A percentile compares a stretch with the other conserved stretches of the same genome.
Evolutionary conservation across 2,888 invertebrate genomes (phyloP).

Genomic region (Caenorhabditis becei): DNA sequence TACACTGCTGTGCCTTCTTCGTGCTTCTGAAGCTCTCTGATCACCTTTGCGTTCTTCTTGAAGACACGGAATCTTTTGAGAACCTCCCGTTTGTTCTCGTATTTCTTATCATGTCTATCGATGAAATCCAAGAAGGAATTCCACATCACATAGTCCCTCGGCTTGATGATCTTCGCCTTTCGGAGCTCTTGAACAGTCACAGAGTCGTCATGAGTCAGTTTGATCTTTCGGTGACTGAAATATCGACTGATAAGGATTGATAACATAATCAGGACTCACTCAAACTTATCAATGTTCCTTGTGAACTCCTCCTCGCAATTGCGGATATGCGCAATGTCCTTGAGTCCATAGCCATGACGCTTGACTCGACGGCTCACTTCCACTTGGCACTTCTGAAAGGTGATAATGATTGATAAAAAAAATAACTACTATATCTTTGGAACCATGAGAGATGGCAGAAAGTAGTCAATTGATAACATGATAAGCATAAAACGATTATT

Average conservation of each 20-base stretch:
- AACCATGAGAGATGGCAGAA: no score
- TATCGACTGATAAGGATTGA: no score
- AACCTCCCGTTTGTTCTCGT: slow-evolving; percentile 73
- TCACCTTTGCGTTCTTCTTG: slow-evolving; percentile 75
- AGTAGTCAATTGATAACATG: no score
- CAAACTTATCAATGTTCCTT: slow-evolving; percentile 54
- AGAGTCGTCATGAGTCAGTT: slow-evolving; percentile 48
- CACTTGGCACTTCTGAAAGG: slow-evolving; percentile 58
- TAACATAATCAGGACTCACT: no score
- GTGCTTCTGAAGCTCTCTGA: slow-evolving; percentile 72
- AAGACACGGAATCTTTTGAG: slow-evolving; percentile 77
- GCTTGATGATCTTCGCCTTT: slow-evolving; percentile 68
- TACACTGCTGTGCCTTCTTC: slow-evolving; percentile 78
- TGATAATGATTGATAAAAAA: background rate
- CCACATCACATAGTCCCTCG: slow-evolving; percentile 77
- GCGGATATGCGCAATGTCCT: slow-evolving; percentile 46
- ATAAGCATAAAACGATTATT: no score
- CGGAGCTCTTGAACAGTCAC: slow-evolving; percentile 61
- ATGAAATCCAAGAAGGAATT: slow-evolving; percentile 77
- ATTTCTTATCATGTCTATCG: slow-evolving; percentile 74
- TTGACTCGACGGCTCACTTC: slow-evolving; percentile 53
- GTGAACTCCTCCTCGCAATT: slow-evolving; percentile 63
- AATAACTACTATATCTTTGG: no score
- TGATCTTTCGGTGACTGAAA: slow-evolving; percentile 53
- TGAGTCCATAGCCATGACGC: slow-evolving; percentile 42